phyloP scores from a whole-genome alignment of 2,888 invertebrate genomes.

The Philereme vetulata region DNA sequence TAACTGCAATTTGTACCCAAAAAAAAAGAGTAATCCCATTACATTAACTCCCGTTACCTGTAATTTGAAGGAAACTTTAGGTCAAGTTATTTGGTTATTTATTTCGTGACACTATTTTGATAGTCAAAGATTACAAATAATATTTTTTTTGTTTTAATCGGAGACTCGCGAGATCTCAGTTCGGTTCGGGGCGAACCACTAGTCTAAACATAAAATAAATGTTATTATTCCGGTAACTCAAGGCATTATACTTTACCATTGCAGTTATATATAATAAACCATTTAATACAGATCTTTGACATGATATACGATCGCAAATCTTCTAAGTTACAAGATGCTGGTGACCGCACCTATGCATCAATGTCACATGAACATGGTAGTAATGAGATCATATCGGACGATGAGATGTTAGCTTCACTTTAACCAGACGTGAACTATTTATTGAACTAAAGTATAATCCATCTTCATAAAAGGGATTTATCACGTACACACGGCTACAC shows the following conservation, averaged over 20 bases:
- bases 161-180: too few relatives aligned
- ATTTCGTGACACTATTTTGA: too few relatives aligned
- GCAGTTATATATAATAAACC: conserved; percentile 6
- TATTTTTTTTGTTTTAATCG: too few relatives aligned
- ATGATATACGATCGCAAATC: conserved; percentile 29
- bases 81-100: too few relatives aligned
- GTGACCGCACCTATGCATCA: conserved; percentile 23
- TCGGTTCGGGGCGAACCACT: too few relatives aligned
- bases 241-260: conserved; percentile 16
- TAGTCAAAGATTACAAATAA: too few relatives aligned
- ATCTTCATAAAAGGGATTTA: too few relatives aligned
- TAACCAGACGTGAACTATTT: neutral
- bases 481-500: too few relatives aligned
- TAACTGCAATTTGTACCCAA: too few relatives aligned
- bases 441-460: neutral
- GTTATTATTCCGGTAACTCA: conserved; percentile 2
- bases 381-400: conserved; percentile 10
- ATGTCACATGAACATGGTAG: conserved; percentile 25
- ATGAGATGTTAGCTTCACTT: conserved; percentile 4
- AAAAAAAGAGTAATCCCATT: too few relatives aligned
- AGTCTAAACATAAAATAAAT: neutral
- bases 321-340: conserved; percentile 25
- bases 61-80: too few relatives aligned
- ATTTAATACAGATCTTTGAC: conserved; percentile 13
- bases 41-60: too few relatives aligned